phyloP scores from a whole-genome alignment of 2,888 invertebrate genomes.

The Lithophane leautieri region DNA sequence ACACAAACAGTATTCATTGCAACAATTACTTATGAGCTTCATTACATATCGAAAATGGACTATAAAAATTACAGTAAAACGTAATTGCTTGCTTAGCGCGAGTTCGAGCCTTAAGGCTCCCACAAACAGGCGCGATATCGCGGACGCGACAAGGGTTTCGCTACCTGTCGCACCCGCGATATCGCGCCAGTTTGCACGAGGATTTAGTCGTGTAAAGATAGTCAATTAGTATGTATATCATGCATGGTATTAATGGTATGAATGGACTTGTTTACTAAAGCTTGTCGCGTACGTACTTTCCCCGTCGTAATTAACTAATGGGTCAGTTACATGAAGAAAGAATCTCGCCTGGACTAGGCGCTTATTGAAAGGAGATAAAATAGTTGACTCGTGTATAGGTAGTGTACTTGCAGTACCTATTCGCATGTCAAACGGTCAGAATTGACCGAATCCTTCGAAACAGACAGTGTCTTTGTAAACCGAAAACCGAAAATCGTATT shows the following conservation, averaged over 20 bases:
- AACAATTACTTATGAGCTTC: slow-evolving; percentile 3
- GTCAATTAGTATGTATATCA: neutral
- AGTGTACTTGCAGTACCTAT: neutral
- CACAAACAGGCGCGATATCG: too few species aligned
- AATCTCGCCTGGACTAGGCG: neutral
- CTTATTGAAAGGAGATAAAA: neutral
- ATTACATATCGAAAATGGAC: neutral
- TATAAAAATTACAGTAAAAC: slow-evolving; percentile 20
- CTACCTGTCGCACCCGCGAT: too few species aligned
- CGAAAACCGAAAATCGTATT: neutral
- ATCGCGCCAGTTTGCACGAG: too few species aligned
- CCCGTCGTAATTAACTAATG: slow-evolving; percentile 28
- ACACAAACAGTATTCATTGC: neutral
- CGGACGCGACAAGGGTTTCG: too few species aligned
- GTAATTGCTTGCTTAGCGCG: slow-evolving; percentile 1
- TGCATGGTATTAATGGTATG: slow-evolving; percentile 2
- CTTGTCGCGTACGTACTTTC: slow-evolving; percentile 1
- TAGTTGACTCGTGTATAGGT: neutral
- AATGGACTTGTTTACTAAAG: slow-evolving; percentile 31
- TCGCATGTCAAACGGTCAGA: neutral
- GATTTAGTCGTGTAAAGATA: neutral
- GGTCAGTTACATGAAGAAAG: neutral
- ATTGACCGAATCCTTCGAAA: neutral
- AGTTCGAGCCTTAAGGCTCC: neutral
- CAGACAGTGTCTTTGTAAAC: neutral